A percentile compares a stretch with the other conserved stretches of the same genome.
Evolutionary conservation across 2,888 invertebrate genomes (phyloP).

Genomic region (Tyria jacobaeae): DNA sequence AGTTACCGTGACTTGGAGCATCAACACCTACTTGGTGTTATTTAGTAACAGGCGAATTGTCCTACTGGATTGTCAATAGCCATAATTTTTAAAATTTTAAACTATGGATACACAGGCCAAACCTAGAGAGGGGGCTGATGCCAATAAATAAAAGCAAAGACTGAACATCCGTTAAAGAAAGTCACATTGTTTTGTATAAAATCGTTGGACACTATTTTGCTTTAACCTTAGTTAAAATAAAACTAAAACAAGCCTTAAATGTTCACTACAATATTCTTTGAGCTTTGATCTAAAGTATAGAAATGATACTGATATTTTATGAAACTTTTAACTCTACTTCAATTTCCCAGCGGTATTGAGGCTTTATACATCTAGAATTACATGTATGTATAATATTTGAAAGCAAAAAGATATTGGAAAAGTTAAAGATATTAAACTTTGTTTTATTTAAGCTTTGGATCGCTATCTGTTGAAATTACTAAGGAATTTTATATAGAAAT

Average conservation of each 20-base stretch:
- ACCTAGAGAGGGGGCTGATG: no score
- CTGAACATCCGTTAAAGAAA: no score
- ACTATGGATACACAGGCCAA: no score
- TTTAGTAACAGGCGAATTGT: no score
- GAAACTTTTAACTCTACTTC: constrained; percentile 31
- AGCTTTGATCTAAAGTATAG: neutral
- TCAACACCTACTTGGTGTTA: no score
- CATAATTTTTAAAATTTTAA: no score
- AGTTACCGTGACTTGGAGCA: no score
- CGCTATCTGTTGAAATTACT: neutral
- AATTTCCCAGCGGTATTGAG: constrained; percentile 50
- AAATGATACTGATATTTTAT: constrained; percentile 31
- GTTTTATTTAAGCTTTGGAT: neutral
- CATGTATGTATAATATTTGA: constrained; percentile 9
- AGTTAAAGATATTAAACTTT: neutral
- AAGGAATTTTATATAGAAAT: neutral
- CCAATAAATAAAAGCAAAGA: no score
- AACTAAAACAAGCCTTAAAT: neutral
- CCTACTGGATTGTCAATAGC: no score
- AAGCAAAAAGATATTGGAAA: neutral
- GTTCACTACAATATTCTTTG: neutral
- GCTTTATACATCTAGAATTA: constrained; percentile 23
- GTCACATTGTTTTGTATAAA: no score
- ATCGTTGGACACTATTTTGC: no score
- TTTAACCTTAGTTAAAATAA: no score